Evolutionary conservation across 2,888 invertebrate genomes (phyloP), one percentile per base, ranked within the genome.

Genomic region (Hypsopygia costalis): DNA sequence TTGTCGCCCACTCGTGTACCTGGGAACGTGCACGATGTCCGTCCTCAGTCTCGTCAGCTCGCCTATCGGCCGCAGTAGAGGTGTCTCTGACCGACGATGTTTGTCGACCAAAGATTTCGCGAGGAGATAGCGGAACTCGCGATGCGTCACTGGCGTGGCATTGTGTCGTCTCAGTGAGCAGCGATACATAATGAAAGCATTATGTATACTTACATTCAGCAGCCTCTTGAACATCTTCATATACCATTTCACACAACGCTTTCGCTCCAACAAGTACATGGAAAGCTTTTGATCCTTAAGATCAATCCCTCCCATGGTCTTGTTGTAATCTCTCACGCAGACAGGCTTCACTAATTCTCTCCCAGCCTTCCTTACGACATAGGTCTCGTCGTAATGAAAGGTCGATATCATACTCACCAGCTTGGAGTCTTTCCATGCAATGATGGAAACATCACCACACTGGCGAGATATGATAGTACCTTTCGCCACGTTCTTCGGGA

Each of bases 361-460:
- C 11, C 39, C 39, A 8, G 34, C 39, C 29, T 34, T 34, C 1
- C 16, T 6, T 3, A 21, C 21, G 1, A 34, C 34, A 8, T 11
- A 40, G n/a, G 39, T 40, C 3, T 28, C 28, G 11, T 21, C 11
- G 7, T 4, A 20, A 20, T 40, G 39, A 28, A 34, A 47, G 6
- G 51, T 43, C 6, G 51, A 51, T 12, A 51, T 43, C n/a, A 47
- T 38, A 22, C 11, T 39, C 12, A 50, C 47, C 42, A 45, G 1
- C 22, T 46, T 50, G 29, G 34, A 36, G 27, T 50, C 45, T 28
- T 39, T 41, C 48, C 48, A 46, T 40, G 46, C 21, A 10, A 51
- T n/a, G 2, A 43, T 33, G 7, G 46, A 43, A 29, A 52, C 35
- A 28, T 53, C 51, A 21, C 53, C 49, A 42, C 36, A 44, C n/a